A percentile compares a stretch with the other conserved stretches of the same genome.
Conservation (phyloP, 2,888 invertebrate genomes). For the Cephus spinipes region DNA sequence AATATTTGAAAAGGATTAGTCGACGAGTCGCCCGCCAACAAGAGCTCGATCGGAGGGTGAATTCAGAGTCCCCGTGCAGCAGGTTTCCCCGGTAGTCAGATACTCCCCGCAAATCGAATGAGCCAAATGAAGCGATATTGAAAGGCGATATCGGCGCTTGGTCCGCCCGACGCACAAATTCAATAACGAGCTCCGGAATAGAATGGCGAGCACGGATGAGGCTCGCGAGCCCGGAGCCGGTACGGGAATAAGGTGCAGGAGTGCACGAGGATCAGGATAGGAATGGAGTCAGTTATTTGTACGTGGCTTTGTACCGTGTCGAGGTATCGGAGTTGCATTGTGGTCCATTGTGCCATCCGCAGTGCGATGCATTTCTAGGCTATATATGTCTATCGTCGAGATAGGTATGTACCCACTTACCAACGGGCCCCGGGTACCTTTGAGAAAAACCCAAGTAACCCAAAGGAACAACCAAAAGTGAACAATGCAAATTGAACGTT, state of each 20-base stretch:
- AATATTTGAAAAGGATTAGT: constrained; percentile 52
- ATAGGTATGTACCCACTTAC: neutral
- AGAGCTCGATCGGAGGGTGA: constrained; percentile 5
- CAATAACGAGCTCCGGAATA: constrained; percentile 43
- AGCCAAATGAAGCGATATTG: constrained; percentile 56
- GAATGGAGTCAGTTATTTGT: constrained; percentile 43
- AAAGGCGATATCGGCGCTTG: constrained; percentile 53
- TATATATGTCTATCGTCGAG: neutral
- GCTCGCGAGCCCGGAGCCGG: neutral
- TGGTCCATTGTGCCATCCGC: constrained; percentile 35
- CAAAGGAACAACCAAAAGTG: neutral
- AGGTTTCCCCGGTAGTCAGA: neutral
- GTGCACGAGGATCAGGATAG: constrained; percentile 35
- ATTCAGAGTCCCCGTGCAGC: neutral
- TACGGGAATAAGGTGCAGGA: constrained; percentile 28
- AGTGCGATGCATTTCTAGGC: constrained; percentile 18
- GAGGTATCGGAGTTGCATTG: constrained; percentile 32
- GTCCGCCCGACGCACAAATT: constrained; percentile 50
- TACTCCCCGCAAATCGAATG: constrained; percentile 51
- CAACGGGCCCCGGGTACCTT: neutral
- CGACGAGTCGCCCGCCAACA: constrained; percentile 29
- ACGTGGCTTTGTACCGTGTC: constrained; percentile 47
- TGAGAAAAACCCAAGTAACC: neutral
- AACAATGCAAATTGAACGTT: neutral
- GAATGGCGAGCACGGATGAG: neutral